Base-by-base conservation (phyloP, 2,888 invertebrate species). In the Pimpla rufipes region DNA sequence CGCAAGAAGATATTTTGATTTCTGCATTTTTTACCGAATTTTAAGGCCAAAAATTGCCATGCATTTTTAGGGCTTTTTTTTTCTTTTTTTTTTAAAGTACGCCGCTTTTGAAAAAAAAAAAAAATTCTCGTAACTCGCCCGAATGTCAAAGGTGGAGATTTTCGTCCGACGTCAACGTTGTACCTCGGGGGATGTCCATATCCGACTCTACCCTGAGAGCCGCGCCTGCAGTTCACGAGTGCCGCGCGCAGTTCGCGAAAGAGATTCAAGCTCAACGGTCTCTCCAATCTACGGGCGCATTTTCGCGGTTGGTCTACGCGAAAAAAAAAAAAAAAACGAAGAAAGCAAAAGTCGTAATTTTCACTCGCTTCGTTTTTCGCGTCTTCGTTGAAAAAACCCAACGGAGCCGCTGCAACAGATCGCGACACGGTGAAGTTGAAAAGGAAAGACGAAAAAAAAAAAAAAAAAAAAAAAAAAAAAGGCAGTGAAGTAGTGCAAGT, bases 81-180 rank as follows among this genome's bases (percentile, higher is more conserved):
- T n/a, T n/a, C n/a, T n/a, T n/a, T n/a, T n/a, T n/a, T n/a, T n/a
- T n/a, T n/a, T n/a, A n/a, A n/a, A n/a, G n/a, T n/a, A n/a, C n/a
- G n/a, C n/a, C n/a, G n/a, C n/a, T n/a, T n/a, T n/a, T n/a, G n/a
- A n/a, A n/a, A n/a, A 55, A 70, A 23, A n/a, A n/a, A 57, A 35
- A 23, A 35, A 66, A 62, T 74, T 50, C 67, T 75, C 66, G 57
- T 57, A 57, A 76, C 64, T 71, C 40, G 55, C 23, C 13, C 10
- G 13, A 47, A 70, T 45, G 71, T 81, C 66, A 81, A 71, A 77
- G 76, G 62, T 50, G n/a, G n/a, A 16, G 18, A 66, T 75, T 75
- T 75, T 18, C 55, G 8, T 66, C 35, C 50, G 13, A 16, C 16
- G 68, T 52, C n/a, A n/a, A n/a, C n/a, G 62, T 40, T 50, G 57